phyloP scores from a whole-genome alignment of 2,113 vertebrate species.

The Microtus montanus region DNA sequence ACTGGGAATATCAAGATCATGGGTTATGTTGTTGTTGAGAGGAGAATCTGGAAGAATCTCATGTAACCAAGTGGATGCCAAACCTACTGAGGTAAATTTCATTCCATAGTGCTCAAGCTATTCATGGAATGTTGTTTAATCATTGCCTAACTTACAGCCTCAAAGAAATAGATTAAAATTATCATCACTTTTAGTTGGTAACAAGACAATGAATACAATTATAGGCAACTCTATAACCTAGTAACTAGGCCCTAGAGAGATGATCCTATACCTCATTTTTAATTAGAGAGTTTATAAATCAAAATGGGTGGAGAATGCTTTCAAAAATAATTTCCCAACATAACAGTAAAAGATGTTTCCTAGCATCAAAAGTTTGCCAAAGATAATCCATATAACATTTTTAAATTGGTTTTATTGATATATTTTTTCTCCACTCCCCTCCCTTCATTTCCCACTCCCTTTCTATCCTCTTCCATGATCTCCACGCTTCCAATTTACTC shows the following conservation, averaged over 20 bases:
- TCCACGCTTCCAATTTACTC: too few species aligned
- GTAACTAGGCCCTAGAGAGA: background rate
- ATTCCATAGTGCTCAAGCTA: slow-evolving; percentile 55
- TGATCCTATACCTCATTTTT: background rate
- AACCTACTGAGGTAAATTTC: slow-evolving; percentile 31
- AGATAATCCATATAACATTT: background rate
- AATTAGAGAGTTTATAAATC: slow-evolving; percentile 9
- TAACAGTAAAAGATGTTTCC: background rate
- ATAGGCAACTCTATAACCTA: background rate
- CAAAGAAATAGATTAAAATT: slow-evolving; percentile 32
- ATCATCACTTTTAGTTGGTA: background rate
- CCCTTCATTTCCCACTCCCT: too few species aligned
- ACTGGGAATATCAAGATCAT: slow-evolving; percentile 45
- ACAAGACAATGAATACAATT: slow-evolving; percentile 39
- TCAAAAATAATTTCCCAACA: background rate
- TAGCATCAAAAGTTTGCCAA: background rate
- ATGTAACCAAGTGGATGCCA: slow-evolving; percentile 38
- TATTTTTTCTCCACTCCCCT: too few species aligned
- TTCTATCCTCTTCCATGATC: too few species aligned
- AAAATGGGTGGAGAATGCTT: background rate
- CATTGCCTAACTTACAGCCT: slow-evolving; percentile 43
- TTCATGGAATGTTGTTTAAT: slow-evolving; percentile 66
- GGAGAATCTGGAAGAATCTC: slow-evolving; percentile 27
- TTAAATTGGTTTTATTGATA: too few species aligned
- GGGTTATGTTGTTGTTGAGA: slow-evolving; percentile 57